These are phyloP conservation scores for Enteromius mattozi DNA, from an alignment of 2,797 vertebrate genomes.

Conservation along the genomic window DNA sequence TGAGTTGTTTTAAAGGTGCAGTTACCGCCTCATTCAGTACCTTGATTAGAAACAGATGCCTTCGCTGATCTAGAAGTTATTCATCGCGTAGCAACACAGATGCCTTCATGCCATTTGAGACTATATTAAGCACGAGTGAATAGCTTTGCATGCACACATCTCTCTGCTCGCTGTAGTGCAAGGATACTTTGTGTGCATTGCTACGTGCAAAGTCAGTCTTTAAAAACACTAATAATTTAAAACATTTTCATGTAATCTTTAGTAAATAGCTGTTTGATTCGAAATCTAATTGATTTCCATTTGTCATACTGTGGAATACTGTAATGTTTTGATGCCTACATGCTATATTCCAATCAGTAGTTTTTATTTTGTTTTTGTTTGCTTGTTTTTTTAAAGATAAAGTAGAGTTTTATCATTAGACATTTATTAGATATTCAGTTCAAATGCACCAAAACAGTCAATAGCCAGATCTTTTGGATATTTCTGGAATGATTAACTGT, in stretches of 20 bases:
- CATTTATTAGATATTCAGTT: neutral
- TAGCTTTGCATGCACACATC: slow-evolving; percentile 3
- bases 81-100: slow-evolving; percentile 43
- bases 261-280: neutral
- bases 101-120: slow-evolving; percentile 37
- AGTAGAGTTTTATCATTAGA: neutral
- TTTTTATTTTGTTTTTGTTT: neutral
- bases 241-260: neutral
- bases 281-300: neutral
- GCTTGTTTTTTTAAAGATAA: neutral
- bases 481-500: neutral
- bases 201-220: neutral
- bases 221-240: neutral
- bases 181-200: neutral
- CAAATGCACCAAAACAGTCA: neutral
- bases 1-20: slow-evolving; percentile 43
- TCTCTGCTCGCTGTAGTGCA: neutral
- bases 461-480: neutral
- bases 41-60: slow-evolving; percentile 48
- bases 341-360: neutral
- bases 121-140: slow-evolving; percentile 36
- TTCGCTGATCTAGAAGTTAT: slow-evolving; percentile 34
- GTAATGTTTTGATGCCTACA: neutral
- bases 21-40: slow-evolving; percentile 27
- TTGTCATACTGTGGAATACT: neutral